Base-by-base conservation (phyloP, 1,140 invertebrate species). In the Caerostris darwini region DNA sequence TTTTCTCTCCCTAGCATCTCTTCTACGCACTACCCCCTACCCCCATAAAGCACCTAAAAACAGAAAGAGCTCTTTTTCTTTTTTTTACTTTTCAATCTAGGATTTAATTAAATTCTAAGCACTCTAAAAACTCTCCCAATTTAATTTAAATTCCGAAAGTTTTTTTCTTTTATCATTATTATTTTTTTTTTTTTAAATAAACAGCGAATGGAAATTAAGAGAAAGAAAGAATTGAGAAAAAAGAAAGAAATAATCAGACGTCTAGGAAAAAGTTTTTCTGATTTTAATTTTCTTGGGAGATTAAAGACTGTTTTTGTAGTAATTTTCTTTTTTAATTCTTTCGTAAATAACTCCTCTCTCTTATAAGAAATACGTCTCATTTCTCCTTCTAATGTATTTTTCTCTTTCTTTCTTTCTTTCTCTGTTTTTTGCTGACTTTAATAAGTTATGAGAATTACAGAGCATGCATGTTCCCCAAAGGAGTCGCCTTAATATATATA, bases 81-180 rank as follows among this genome's bases (percentile, higher is more conserved):
- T 50, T 71, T 71, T 71, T 14, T 92, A 57, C 34, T 34, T 81
- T 77, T 61, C 92, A 81, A 77, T 88, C 57, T 34, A n/a, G 17
- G 19, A 50, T 93, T 93, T 93, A 93, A 93, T 93, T 93, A 93
- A 93, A 93, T 88, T 93, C 92, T 69, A 92, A 92, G 91, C 82
- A 92, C 91, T 93, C 83, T 82, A 77, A 85, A 88, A 93, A 90
- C 69, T 64, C 69, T 91, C 71, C 57, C 92, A 56, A 93, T 93
- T 93, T 93, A 93, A 93, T 93, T 93, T 93, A 93, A 93, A 93
- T 93, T 88, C 83, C 34, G 83, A 14, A 56, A 56, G 91, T 50
- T 19, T 69, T 69, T 64, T 89, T 89, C 59, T 5, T 56, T 64
- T 8, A 4, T 53, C 14, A 34, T 19, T 5, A 56, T 54, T 34